Evolutionary conservation across 2,797 vertebrate genomes (phyloP), one percentile per base, ranked within the genome.

Genomic region (Schizopygopsis malacanthus): DNA sequence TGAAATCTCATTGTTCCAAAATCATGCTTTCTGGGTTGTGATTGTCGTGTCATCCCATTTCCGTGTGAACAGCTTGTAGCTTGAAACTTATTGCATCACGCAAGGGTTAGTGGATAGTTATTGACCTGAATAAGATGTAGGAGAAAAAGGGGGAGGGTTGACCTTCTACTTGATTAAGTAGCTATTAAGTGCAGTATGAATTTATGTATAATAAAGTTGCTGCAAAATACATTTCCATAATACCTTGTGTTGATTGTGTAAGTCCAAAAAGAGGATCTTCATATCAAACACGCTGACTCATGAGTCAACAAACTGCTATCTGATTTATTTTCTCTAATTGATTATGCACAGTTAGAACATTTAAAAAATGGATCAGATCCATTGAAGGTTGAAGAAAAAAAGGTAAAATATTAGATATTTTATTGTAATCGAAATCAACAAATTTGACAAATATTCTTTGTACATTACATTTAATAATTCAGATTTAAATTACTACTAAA

Each of bases 401-500:
- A 33, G 28, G 28, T 33, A 33, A 2, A 33, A 33, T 33, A 33
- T 33, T 33, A 33, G 28, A 33, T 33, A 2, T 33, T 33, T 33
- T 33, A 33, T 33, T 33, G 39, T 20, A 25, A 61, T 63, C 54
- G 18, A 56, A 47, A 47, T 28, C 43, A 50, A 39, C 65, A 65
- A 79, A n/a, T 54, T 28, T 56, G 61, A 52, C 78, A 73, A 80
- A 43, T 56, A 77, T 3, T 70, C 25, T 54, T 81, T 50, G 41
- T 45, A 28, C 41, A 75, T 61, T 50, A 45, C 11, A 59, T 67
- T 11, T 67, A 41, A 43, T 75, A 9, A 69, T 76, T 79, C 52
- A 69, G 20, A 56, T 37, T 65, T 52, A 43, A 81, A 67, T 77
- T 84, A 43, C 9, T 54, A 77, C 83, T 81, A 81, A 56, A 81